Conservation (phyloP, 2,797 vertebrate species). For the Toxotes lorentzi region DNA sequence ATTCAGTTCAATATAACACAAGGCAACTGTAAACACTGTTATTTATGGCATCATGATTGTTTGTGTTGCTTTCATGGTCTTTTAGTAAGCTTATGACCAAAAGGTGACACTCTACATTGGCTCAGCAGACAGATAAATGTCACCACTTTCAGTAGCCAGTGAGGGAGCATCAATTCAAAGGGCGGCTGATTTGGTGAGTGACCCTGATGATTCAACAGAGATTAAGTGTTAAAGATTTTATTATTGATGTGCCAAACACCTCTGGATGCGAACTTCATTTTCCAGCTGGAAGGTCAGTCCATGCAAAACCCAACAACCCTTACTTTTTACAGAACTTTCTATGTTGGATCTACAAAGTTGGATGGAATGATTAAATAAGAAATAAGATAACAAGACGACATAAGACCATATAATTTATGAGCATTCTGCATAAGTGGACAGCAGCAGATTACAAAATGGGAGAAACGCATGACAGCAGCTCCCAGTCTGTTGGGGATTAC, state of each 20-base stretch:
- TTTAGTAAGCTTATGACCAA: background rate
- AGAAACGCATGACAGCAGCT: constrained; percentile 1
- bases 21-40: background rate
- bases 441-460: background rate
- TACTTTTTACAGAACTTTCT: background rate
- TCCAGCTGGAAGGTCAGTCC: background rate
- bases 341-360: background rate
- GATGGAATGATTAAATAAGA: constrained; percentile 2
- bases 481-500: background rate
- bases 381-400: constrained; percentile 1
- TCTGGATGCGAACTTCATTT: too few species aligned
- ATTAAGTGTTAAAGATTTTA: background rate
- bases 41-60: background rate
- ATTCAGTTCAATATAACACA: background rate
- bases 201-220: background rate
- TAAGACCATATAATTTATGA: constrained; percentile 7
- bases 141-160: background rate
- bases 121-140: background rate
- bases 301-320: background rate
- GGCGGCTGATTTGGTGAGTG: background rate
- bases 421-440: constrained; percentile 5
- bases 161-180: background rate
- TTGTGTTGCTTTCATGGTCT: background rate
- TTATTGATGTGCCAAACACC: background rate
- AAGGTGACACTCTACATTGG: background rate